Percentiles rank a stretch among this genome's conserved stretches.
These are phyloP conservation scores for Antechinus stuartii DNA, from an alignment of 2,113 vertebrate species.

Conservation along the genomic window DNA sequence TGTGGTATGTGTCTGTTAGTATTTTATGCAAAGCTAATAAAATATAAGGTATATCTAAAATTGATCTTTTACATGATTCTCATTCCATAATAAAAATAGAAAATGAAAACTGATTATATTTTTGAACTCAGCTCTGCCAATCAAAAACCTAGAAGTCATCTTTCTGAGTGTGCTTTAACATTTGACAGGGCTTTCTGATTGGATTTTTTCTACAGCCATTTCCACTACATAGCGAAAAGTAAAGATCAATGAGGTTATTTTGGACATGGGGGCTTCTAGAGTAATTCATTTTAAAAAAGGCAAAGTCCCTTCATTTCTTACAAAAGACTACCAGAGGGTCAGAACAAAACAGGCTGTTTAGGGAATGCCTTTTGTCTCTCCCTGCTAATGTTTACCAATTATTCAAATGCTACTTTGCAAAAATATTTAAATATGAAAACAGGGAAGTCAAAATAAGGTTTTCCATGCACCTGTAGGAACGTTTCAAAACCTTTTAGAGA, in stretches of 20 bases:
- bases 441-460: neutral
- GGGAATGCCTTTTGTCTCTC: neutral
- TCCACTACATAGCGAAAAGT: neutral
- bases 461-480: neutral
- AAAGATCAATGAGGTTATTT: conserved; percentile 17
- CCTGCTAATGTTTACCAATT: neutral
- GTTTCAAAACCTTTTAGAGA: neutral
- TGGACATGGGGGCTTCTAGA: neutral
- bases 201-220: conserved; percentile 16
- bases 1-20: neutral
- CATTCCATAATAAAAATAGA: neutral
- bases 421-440: conserved; percentile 20
- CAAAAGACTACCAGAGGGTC: neutral
- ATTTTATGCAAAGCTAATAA: neutral
- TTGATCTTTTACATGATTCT: neutral
- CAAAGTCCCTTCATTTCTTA: neutral
- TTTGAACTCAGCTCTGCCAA: neutral
- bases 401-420: neutral
- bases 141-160: neutral
- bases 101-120: neutral
- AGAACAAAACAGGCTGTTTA: neutral
- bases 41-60: neutral
- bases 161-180: neutral
- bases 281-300: neutral
- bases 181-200: neutral